A percentile compares a stretch with the other conserved stretches of the same genome.
Conservation (phyloP, 2,113 vertebrate species). For the pig (Sus scrofa) region DNA sequence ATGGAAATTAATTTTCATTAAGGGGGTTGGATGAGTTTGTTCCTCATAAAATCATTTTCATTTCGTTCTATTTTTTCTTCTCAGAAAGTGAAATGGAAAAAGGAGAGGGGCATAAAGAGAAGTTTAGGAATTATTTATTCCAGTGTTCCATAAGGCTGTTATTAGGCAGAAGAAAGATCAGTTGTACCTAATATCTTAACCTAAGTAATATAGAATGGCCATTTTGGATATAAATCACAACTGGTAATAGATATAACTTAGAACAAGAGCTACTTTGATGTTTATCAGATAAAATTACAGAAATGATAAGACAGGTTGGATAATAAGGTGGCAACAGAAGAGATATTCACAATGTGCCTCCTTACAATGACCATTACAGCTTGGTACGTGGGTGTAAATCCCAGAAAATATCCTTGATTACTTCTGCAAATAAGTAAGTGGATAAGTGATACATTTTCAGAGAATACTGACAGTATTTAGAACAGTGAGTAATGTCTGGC, state of each 20-base stretch:
- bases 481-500: not conserved
- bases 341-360: not conserved
- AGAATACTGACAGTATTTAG: not conserved
- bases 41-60: conserved; percentile 14
- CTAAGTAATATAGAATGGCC: not conserved
- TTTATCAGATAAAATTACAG: not conserved
- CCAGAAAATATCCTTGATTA: not conserved
- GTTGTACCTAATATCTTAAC: not conserved
- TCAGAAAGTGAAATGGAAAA: not conserved
- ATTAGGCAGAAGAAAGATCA: not conserved
- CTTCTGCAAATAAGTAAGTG: not conserved
- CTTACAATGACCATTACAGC: not conserved
- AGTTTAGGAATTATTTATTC: conserved; percentile 31
- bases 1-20: conserved; percentile 45
- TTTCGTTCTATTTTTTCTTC: conserved; percentile 22
- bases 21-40: not conserved
- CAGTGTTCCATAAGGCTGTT: not conserved
- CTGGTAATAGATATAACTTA: not conserved
- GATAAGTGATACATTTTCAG: not conserved
- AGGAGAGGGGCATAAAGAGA: not conserved
- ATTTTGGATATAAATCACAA: not conserved
- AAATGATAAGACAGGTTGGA: not conserved
- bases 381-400: not conserved
- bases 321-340: not conserved
- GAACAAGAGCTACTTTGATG: conserved; percentile 30